Evolutionary conservation across 2,113 vertebrate genomes (phyloP).

Genomic region (Clarias gariepinus): DNA sequence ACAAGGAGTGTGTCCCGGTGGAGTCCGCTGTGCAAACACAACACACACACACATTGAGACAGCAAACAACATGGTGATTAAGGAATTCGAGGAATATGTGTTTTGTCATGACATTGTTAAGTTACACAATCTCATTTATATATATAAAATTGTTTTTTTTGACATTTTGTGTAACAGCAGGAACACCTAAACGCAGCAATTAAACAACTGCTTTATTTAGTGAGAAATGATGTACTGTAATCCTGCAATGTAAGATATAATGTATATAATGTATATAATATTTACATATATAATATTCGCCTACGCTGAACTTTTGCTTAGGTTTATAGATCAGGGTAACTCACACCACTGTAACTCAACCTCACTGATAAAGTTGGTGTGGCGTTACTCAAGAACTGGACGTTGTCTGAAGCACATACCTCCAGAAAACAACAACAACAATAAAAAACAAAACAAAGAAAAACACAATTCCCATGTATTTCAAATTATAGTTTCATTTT

Average conservation of each 20-base stretch:
- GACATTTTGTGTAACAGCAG: too few relatives aligned
- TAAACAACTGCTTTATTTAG: too few relatives aligned
- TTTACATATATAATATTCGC: too few relatives aligned
- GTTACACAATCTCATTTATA: background rate
- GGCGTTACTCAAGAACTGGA: background rate
- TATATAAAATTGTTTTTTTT: too few relatives aligned
- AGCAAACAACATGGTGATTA: background rate
- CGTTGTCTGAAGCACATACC: background rate
- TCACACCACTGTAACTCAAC: background rate
- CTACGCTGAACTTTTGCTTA: too few relatives aligned
- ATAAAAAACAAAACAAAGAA: too few relatives aligned
- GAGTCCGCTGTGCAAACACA: slow-evolving; percentile 79
- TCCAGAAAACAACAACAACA: background rate
- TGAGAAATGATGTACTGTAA: too few relatives aligned
- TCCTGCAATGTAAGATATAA: too few relatives aligned
- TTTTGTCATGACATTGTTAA: background rate
- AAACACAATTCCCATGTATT: background rate
- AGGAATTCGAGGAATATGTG: background rate
- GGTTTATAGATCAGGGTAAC: background rate
- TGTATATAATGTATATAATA: too few relatives aligned
- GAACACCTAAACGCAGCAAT: too few relatives aligned
- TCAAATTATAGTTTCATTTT: too few relatives aligned
- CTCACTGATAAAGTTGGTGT: background rate
- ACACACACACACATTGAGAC: slow-evolving; percentile 30
- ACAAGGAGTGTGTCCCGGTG: slow-evolving; percentile 91